phyloP scores from a whole-genome alignment of 2,797 vertebrate species.

The Myoxocephalus aenaeus region DNA sequence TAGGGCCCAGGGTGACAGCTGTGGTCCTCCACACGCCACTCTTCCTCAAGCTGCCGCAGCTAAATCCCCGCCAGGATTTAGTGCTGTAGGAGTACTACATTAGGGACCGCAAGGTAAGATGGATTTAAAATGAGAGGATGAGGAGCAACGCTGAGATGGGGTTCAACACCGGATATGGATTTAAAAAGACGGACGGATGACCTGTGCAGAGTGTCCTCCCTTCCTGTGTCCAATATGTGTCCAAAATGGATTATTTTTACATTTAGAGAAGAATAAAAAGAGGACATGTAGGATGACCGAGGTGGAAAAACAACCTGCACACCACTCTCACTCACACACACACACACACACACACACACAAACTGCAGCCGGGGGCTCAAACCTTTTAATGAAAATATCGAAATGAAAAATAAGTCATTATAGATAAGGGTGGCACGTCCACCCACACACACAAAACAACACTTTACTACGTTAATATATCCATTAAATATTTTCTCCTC shows the following conservation, averaged over 20 bases:
- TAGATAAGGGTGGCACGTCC: constrained; percentile 32
- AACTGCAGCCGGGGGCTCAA: constrained; percentile 16
- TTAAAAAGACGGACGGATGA: constrained; percentile 26
- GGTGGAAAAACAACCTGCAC: constrained; percentile 1
- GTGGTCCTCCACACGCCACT: constrained; percentile 46
- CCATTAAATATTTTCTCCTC: neutral
- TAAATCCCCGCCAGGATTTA: constrained; percentile 65
- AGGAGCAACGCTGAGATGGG: constrained; percentile 43
- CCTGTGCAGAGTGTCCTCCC: neutral
- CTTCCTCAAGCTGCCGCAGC: constrained; percentile 30
- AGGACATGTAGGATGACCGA: neutral
- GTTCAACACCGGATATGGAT: constrained; percentile 27
- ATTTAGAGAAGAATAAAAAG: neutral
- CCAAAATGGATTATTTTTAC: neutral
- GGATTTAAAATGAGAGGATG: constrained; percentile 65
- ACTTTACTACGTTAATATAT: neutral
- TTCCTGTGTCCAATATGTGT: neutral
- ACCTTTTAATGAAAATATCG: constrained; percentile 38
- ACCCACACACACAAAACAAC: neutral
- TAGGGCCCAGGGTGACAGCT: constrained; percentile 24
- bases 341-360: neutral
- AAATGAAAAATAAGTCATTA: constrained; percentile 50
- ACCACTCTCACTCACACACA: too few species aligned
- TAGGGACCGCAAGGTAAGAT: constrained; percentile 52
- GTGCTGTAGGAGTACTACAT: constrained; percentile 39